Base-by-base conservation (phyloP, 1,140 invertebrate genomes). In the Calliopsis andreniformis region DNA sequence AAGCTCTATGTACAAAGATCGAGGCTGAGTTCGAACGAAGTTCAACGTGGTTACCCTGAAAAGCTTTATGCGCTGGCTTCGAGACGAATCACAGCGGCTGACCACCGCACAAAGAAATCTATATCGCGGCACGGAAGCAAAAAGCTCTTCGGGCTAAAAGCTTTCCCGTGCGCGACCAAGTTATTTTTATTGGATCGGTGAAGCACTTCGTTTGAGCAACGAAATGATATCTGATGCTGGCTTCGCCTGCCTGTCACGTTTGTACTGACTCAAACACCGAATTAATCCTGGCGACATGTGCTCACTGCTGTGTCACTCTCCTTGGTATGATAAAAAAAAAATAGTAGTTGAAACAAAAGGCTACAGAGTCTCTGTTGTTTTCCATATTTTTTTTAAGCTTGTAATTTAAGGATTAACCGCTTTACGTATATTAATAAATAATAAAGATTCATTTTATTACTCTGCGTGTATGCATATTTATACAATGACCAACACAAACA, bases 91-190 rank as follows among this genome's bases (percentile, higher is more conserved):
- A 35, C 71, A 67, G 69, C 53, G 75, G 56, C 67, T 82, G 79
- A 78, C 79, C 75, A 28, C 49, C 43, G 67, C 68, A 82, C 79
- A 82, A 78, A 82, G 79, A 82, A 82, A 56, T 61, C 67, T 76
- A 82, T 82, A 82, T 82, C 55, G 58, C 68, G 75, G 18, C 47
- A 75, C 47, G 64, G 49, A 59, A 71, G 80, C 68, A 78, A 82
- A 82, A 82, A 82, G 80, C 80, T 82, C 80, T 82, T 78, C 61
- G 45, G 62, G 53, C 79, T 82, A 82, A 82, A 82, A 82, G 80
- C 79, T 64, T 77, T 77, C 47, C 42, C 75, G 68, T 76, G 66
- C 79, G 61, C 28, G 49, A 55, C 56, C 56, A 67, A 76, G 79
- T 82, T 82, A 82, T 82, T 82, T 82, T 82, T 82, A 82, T 82